Percentiles rank a stretch among this genome's conserved stretches.
Conservation (phyloP, 2,888 invertebrate species). For the Apodemia mormo region DNA sequence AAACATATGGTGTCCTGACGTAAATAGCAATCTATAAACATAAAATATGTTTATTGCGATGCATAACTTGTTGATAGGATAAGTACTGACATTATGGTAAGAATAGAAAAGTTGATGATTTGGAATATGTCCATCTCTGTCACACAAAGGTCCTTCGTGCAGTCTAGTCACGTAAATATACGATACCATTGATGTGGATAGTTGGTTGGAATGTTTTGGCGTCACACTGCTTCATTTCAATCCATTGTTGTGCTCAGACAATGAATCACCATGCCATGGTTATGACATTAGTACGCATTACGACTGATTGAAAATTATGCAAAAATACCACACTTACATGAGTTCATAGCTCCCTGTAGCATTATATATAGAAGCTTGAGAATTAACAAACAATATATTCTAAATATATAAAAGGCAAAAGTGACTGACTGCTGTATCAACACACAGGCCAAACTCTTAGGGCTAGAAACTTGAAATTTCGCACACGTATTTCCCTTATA, state of each 20-base stretch:
- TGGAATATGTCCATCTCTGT: neutral
- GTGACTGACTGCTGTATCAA: no score
- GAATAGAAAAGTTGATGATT: slow-evolving; percentile 4
- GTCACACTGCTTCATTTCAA: slow-evolving; percentile 47
- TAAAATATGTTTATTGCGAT: neutral
- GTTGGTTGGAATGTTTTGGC: slow-evolving; percentile 50
- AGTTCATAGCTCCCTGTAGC: no score
- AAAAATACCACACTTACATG: neutral
- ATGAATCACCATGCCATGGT: slow-evolving; percentile 38
- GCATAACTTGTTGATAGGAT: neutral
- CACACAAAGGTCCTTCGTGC: slow-evolving; percentile 12
- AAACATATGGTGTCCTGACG: no score
- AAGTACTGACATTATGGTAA: neutral
- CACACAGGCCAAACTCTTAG: no score
- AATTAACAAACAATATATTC: no score
- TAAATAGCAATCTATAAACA: no score
- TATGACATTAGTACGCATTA: neutral
- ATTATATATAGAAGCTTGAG: no score
- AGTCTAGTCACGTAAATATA: slow-evolving; percentile 49
- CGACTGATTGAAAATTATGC: slow-evolving; percentile 3
- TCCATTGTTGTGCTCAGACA: slow-evolving; percentile 46
- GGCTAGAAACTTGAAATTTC: no score
- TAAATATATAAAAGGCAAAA: no score
- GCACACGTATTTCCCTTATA: no score
- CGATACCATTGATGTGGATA: slow-evolving; percentile 48